Conservation (phyloP, 2,113 vertebrate species). For the Pholis gunnellus region DNA sequence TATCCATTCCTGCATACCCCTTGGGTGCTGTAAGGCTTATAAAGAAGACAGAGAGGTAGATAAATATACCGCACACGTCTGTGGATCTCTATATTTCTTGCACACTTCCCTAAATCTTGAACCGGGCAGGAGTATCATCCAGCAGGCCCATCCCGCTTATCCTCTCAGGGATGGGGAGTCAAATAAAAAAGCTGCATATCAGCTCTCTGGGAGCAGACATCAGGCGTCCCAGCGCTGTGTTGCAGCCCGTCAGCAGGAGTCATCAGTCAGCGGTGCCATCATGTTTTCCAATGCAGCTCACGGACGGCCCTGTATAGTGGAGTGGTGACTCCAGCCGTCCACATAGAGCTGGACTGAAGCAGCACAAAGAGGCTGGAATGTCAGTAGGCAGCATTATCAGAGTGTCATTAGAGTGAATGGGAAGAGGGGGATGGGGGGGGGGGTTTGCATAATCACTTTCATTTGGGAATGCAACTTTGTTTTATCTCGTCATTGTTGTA, state of each 20-base stretch:
- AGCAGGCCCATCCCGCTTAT: constrained; percentile 30
- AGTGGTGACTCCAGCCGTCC: constrained; percentile 55
- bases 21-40: background rate
- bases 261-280: constrained; percentile 63
- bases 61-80: constrained; percentile 22
- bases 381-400: constrained; percentile 51
- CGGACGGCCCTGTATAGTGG: constrained; percentile 39
- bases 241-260: constrained; percentile 65
- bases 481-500: constrained; percentile 57
- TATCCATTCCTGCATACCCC: constrained; percentile 8
- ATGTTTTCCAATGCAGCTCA: constrained; percentile 50
- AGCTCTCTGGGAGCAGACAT: constrained; percentile 52
- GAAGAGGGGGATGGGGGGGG: background rate
- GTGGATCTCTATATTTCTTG: constrained; percentile 9
- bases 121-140: constrained; percentile 22
- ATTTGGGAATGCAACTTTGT: background rate
- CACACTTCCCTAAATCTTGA: constrained; percentile 23
- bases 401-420: constrained; percentile 38
- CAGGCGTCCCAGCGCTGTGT: constrained; percentile 50
- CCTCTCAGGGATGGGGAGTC: constrained; percentile 24
- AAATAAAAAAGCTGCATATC: constrained; percentile 54
- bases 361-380: constrained; percentile 64
- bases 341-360: constrained; percentile 36
- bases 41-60: constrained; percentile 9
- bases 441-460: constrained; percentile 11